Evolutionary conservation across 2,888 invertebrate genomes (phyloP), one percentile per base, ranked within the genome.

Genomic region (Pseudococcus longispinus): DNA sequence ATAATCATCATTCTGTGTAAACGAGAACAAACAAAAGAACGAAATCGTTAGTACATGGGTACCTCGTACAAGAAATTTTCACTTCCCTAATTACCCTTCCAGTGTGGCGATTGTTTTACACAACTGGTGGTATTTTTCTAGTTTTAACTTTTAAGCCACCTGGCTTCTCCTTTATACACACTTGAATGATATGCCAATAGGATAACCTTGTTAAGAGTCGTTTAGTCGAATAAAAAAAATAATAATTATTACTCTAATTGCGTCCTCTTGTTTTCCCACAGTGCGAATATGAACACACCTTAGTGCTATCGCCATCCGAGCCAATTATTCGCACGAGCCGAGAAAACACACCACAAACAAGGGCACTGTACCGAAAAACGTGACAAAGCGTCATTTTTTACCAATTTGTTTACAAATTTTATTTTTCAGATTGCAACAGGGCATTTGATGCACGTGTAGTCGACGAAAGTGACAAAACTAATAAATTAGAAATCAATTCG

Each of bases 1-100:
- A 44, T 83, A 44, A 82, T 82, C 82, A 82, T 82, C 26, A 15
- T 60, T 37, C 87, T 82, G 86, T 8, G 6, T 0, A 65, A 26
- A 65, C 11, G 26, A 37, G 23, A 60, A 23, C 65, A 60, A 85
- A 65, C 74, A 37, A 51, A 82, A 44, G 0, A 46, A 15, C 26
- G 51, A 82, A 32, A 29, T 13, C 0, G 0, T 42, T 70, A 65
- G 65, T 2, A 26, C 8, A 8, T 60, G 3, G 20, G 1, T 4
- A 51, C n/a, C 0, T n/a, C 5, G 4, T 51, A 18, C n/a, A 15
- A 51, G n/a, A n/a, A 51, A 51, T 51, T n/a, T n/a, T 51, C 5
- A 51, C 3, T 37, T 37, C n/a, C 51, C 8, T n/a, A 5, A 51
- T 51, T 51, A 51, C 51, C n/a, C 51, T 51, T 51, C 51, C n/a